phyloP scores from a whole-genome alignment of 2,113 vertebrate species.

The Calyptommatus sinebrachiatus region DNA sequence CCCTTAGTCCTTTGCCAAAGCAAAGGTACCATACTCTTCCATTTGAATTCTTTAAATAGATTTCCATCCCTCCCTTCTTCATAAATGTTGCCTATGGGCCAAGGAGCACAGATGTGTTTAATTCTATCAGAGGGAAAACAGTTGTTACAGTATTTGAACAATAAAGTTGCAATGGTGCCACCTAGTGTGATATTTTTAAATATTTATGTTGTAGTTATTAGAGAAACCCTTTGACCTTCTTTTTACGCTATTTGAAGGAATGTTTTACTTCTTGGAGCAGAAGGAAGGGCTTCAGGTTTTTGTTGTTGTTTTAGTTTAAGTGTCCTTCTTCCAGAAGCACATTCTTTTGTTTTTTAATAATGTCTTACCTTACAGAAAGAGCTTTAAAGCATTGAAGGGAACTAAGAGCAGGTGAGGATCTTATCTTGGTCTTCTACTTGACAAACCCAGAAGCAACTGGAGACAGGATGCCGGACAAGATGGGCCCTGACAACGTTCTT shows the following conservation, averaged over 20 bases:
- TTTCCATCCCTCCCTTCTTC: background rate
- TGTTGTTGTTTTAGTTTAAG: background rate
- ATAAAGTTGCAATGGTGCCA: conserved; percentile 65
- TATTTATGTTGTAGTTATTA: conserved; percentile 31
- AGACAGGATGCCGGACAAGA: too few relatives aligned
- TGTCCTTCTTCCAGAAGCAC: background rate
- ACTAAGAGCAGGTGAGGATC: too few relatives aligned
- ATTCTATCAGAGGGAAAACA: background rate
- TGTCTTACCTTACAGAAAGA: background rate
- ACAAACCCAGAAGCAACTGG: too few relatives aligned
- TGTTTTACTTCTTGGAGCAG: background rate
- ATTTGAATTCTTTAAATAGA: background rate
- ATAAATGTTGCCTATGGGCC: background rate
- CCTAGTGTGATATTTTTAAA: conserved; percentile 63
- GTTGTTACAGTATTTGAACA: conserved; percentile 12
- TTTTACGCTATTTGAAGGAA: conserved; percentile 21
- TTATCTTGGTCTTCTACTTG: too few relatives aligned
- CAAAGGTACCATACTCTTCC: background rate
- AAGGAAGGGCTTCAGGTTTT: background rate
- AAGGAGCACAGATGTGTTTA: background rate
- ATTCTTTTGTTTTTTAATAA: conserved; percentile 2
- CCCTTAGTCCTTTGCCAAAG: too few relatives aligned
- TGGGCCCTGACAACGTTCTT: too few relatives aligned
- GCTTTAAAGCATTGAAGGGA: background rate
- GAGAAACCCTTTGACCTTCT: conserved; percentile 36